Base-by-base conservation (phyloP, 2,113 vertebrate genomes). In the Entelurus aequoreus region DNA sequence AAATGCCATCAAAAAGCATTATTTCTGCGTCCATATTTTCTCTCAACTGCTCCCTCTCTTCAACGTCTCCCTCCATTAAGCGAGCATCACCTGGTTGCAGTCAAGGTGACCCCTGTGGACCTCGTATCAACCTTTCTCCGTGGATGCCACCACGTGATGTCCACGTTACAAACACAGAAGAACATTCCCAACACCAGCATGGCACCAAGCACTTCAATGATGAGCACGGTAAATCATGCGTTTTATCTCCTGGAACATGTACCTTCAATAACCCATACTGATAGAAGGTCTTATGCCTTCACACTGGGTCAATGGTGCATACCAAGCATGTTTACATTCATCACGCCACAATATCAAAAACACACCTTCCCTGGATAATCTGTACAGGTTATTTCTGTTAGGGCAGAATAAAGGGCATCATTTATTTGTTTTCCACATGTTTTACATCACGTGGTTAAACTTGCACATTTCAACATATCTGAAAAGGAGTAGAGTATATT, bases 31-130 rank as follows among this genome's bases (percentile, higher is more conserved):
- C 10, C 42, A 46, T 12, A 46, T 46, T 46, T 46, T 46, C 40
- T 42, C 40, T 42, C 10, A 5, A 42, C 40, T 42, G 40, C 3
- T 8, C 40, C 40, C n/a, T 12, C 40, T 40, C 21, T 35, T 62
- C 52, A 14, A 65, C 70, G 67, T 62, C 54, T 50, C 42, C 16
- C 65, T 71, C 21, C 10, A 59, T 57, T 67, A 40, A 54, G 44
- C 60, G 36, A 62, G 72, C 71, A 42, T 62, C 37, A 54, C 48
- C 10, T 63, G 38, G 36, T 50, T 55, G 48, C 60, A 58, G 46
- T 35, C 19, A 21, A 40, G 48, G 13, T 54, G 72, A 12, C 42
- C 68, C 62, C 21, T 62, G 37, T 16, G 40, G 1, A 4, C 5
- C 46, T 54, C 38, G 19, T 14, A 19, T 59, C 4, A 19, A 10